Percentiles rank a stretch among this genome's conserved stretches.
phyloP scores from a whole-genome alignment of 2,797 vertebrate genomes.

The Pantherophis vulpinus region DNA sequence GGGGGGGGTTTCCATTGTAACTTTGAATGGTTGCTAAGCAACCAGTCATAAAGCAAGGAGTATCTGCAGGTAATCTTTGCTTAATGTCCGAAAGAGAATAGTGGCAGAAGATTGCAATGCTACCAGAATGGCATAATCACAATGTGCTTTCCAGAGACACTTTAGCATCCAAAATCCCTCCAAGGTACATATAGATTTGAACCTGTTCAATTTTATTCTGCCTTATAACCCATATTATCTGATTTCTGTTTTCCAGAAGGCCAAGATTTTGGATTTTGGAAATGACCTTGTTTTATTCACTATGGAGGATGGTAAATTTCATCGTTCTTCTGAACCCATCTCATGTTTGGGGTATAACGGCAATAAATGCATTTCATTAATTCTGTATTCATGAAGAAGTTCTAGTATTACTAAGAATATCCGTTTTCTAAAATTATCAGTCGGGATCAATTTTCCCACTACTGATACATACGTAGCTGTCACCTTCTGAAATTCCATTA shows the following conservation, averaged over 20 bases:
- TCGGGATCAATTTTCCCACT: neutral
- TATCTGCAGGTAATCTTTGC: neutral
- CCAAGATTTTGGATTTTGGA: neutral
- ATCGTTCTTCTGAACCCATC: neutral
- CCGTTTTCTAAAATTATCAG: neutral
- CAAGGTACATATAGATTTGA: neutral
- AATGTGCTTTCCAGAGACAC: neutral
- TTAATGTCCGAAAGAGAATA: neutral
- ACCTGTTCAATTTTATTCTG: neutral
- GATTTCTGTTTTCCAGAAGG: neutral
- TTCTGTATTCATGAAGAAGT: neutral
- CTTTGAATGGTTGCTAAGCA: neutral
- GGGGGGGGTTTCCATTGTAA: neutral
- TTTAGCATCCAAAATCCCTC: neutral
- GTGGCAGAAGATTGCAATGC: neutral
- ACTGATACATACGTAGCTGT: neutral
- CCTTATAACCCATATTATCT: neutral
- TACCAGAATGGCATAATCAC: neutral
- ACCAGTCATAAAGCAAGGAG: neutral
- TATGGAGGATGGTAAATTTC: neutral
- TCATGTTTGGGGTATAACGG: neutral
- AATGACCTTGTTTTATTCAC: neutral
- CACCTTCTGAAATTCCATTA: no score
- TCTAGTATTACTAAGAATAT: neutral
- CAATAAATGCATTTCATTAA: neutral